Evolutionary conservation across 1,140 invertebrate species (phyloP), one percentile per base, ranked within the genome.

Genomic region (Pygmarrhopalites habei): DNA sequence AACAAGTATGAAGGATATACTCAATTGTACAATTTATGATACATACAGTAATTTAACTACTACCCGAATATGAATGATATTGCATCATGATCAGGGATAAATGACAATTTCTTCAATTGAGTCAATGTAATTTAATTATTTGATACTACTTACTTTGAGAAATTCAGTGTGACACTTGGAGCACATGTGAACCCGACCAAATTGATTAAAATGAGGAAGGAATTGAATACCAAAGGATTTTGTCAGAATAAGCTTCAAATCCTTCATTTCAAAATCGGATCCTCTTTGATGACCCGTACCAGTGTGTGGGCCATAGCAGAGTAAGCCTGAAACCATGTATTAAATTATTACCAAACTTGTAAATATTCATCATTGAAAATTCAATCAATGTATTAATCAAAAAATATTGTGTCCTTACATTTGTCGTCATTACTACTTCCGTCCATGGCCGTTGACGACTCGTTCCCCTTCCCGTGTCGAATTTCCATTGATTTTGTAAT

Each of bases 141-240:
- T n/a, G n/a, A n/a, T n/a, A n/a, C n/a, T n/a, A n/a, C n/a, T n/a
- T n/a, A n/a, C 32, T 29, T 43, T 43, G 2, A 35, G 2, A 23
- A 43, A 26, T 23, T 58, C 2, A 19, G 10, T 39, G 21, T 58
- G 32, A 46, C 56, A 58, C 26, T 1, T 19, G 1, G 14, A 4
- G 23, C 56, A 58, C 5, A 58, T 7, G 15, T 26, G 21, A 5
- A 58, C 26, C 25, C 14, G 2, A 7, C 56, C 56, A 28, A 25
- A 58, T 43, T 58, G 10, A 30, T 4, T 14, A 46, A 58, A 58
- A 19, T 26, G 35, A 25, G 35, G 14, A 17, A 35, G 25, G 44
- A 35, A 58, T 23, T 26, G 28, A 28, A 58, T 58, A 17, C 25
- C 56, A 28, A 58, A 58, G 21, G 35, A 52, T 52, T 29, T 52